Percentiles rank a stretch among this genome's conserved stretches.
Conservation (phyloP, 2,797 vertebrate genomes). For the Aplochiton taeniatus region DNA sequence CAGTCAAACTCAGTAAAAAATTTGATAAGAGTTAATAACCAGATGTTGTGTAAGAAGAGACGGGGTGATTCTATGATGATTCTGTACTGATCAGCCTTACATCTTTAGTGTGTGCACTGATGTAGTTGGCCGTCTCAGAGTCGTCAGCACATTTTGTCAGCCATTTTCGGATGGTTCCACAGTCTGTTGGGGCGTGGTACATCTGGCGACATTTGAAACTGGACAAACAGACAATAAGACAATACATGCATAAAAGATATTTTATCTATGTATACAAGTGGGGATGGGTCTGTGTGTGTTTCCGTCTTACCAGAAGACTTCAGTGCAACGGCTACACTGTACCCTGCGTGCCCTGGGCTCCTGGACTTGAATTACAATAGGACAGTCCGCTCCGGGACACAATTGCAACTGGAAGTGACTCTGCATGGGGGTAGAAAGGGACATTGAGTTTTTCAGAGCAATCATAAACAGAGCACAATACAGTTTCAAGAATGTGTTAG, state of each 20-base stretch:
- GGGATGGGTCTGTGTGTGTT: neutral
- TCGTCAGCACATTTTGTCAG: conserved; percentile 98
- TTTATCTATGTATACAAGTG: neutral
- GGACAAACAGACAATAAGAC: conserved; percentile 4
- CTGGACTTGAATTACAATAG: conserved; percentile 98
- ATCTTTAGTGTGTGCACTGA: conserved; percentile 99
- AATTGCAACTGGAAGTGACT: conserved; percentile 98
- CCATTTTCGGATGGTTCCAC: conserved; percentile 96
- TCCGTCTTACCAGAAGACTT: conserved; percentile 92
- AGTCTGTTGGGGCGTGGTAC: conserved; percentile 99
- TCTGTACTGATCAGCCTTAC: conserved; percentile 73
- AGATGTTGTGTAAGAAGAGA: neutral
- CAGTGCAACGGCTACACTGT: conserved; percentile 94
- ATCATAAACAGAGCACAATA: no score
- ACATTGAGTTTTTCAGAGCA: no score
- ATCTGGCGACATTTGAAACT: conserved; percentile 99
- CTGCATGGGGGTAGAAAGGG: conserved; percentile 59
- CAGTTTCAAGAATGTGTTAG: no score
- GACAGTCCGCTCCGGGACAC: conserved; percentile 97
- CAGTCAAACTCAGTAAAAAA: neutral
- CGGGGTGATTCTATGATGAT: neutral
- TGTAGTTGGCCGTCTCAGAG: conserved; percentile 99
- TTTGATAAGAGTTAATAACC: conserved; percentile 1
- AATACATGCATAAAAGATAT: no score
- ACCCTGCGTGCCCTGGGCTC: conserved; percentile 94